phyloP scores from a whole-genome alignment of 2,113 vertebrate genomes.

The Chaenogobius annularis region DNA sequence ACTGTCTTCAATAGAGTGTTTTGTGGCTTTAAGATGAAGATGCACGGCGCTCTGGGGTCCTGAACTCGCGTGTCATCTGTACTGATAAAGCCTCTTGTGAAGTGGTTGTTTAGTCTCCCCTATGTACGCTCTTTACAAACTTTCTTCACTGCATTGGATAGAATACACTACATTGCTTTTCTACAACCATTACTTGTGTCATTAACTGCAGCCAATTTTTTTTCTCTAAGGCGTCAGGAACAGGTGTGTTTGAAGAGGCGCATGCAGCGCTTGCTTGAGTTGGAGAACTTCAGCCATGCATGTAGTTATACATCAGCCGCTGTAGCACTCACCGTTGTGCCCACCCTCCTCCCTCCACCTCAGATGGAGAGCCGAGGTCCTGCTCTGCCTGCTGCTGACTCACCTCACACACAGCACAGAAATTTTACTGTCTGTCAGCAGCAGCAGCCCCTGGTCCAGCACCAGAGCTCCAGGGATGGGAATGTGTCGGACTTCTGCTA shows the following conservation, averaged over 20 bases:
- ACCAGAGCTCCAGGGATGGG: slow-evolving; percentile 37
- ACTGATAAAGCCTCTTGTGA: no score
- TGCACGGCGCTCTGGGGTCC: no score
- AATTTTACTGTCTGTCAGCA: slow-evolving; percentile 39
- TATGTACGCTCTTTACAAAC: no score
- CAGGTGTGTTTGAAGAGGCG: slow-evolving; percentile 65
- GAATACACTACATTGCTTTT: no score
- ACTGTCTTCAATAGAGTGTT: no score
- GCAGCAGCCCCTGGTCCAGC: slow-evolving; percentile 31
- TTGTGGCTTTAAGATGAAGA: no score
- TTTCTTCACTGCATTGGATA: no score
- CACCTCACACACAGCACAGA: slow-evolving; percentile 41
- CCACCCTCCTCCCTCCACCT: slow-evolving; percentile 27
- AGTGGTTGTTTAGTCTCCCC: no score
- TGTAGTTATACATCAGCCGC: slow-evolving; percentile 66
- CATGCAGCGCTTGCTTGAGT: slow-evolving; percentile 56
- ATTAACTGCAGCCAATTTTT: slow-evolving; percentile 33
- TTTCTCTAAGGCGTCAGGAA: slow-evolving; percentile 54
- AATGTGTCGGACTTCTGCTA: slow-evolving; percentile 29
- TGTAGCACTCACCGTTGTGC: slow-evolving; percentile 53
- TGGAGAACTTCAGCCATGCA: slow-evolving; percentile 51
- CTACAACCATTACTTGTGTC: slow-evolving; percentile 20
- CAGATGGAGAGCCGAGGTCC: slow-evolving; percentile 52
- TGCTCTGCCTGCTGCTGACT: slow-evolving; percentile 41
- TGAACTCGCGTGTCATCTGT: no score